Evolutionary conservation across 1,140 invertebrate species (phyloP).

Genomic region (Wiebesia pumilae): DNA sequence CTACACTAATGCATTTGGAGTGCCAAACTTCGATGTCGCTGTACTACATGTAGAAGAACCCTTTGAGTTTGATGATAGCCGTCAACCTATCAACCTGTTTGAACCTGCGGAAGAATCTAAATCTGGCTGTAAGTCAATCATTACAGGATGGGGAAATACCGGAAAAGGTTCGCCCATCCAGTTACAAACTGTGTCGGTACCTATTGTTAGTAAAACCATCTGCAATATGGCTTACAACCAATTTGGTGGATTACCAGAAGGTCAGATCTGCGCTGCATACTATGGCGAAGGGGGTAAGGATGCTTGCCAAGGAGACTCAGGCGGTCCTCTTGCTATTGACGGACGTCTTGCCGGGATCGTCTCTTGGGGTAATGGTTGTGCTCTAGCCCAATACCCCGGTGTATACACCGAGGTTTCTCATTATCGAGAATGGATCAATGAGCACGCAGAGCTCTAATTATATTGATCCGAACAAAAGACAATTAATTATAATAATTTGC

Average conservation of each 20-base stretch:
- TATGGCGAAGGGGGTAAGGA: constrained; percentile 70
- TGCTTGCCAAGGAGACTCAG: constrained; percentile 74
- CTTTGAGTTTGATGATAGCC: constrained; percentile 58
- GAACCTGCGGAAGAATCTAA: constrained; percentile 53
- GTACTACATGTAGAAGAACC: constrained; percentile 69
- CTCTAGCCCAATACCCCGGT: constrained; percentile 70
- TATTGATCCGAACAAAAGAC: background rate
- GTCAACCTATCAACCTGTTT: constrained; percentile 52
- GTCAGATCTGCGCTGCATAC: constrained; percentile 74
- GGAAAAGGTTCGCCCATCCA: background rate
- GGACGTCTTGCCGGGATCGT: constrained; percentile 75
- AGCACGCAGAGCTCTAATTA: constrained; percentile 43
- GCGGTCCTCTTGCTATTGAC: constrained; percentile 67
- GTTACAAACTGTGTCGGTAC: constrained; percentile 57
- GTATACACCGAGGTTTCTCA: constrained; percentile 75
- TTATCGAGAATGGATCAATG: constrained; percentile 70
- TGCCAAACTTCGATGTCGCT: constrained; percentile 78
- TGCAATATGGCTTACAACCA: constrained; percentile 55
- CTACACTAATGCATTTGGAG: constrained; percentile 55
- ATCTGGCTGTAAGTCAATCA: constrained; percentile 57
- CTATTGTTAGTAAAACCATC: constrained; percentile 57
- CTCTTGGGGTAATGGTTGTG: constrained; percentile 78
- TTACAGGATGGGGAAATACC: constrained; percentile 70
- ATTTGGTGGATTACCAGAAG: constrained; percentile 55
- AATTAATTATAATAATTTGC: background rate